These are phyloP conservation scores for Turritopsis dohrnii DNA, from an alignment of 30 jellyfish, hydroid and myxozoan genomes.

Conservation along the genomic window DNA sequence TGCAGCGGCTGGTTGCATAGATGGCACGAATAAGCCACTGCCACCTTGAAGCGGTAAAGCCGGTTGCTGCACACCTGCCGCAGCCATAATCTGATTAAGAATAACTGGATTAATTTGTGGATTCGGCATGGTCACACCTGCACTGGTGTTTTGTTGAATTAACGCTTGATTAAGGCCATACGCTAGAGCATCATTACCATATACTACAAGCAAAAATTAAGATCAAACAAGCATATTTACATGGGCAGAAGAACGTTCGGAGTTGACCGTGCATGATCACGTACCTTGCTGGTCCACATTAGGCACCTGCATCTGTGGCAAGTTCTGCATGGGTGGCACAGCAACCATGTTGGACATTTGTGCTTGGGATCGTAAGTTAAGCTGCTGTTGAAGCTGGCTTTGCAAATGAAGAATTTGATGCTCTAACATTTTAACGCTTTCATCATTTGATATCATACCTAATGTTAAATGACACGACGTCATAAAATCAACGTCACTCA, in stretches of 20 bases:
- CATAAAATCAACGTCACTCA: no score
- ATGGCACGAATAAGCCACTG: slow-evolving; percentile 65
- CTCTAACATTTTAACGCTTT: slow-evolving; percentile 32
- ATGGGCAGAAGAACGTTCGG: neutral
- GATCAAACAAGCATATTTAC: neutral
- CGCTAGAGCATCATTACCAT: neutral
- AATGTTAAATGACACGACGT: no score
- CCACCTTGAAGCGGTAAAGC: slow-evolving; percentile 27
- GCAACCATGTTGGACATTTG: neutral
- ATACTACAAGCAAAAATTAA: neutral
- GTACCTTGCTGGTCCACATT: slow-evolving; percentile 21
- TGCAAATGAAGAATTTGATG: slow-evolving; percentile 63
- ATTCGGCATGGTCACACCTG: slow-evolving; percentile 1
- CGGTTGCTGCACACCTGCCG: slow-evolving; percentile 9
- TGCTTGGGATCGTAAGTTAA: slow-evolving; percentile 18
- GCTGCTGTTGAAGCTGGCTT: slow-evolving; percentile 38
- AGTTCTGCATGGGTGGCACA: neutral
- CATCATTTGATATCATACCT: slow-evolving; percentile 1
- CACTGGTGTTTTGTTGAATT: neutral
- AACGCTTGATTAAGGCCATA: slow-evolving; percentile 3
- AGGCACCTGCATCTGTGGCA: slow-evolving; percentile 13
- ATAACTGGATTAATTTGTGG: slow-evolving; percentile 24
- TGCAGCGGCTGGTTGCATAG: slow-evolving; percentile 16
- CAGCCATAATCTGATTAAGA: slow-evolving; percentile 49
- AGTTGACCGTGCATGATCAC: neutral